phyloP scores from a whole-genome alignment of 1,140 invertebrate genomes.

The Cyrtorhinus lividipennis region DNA sequence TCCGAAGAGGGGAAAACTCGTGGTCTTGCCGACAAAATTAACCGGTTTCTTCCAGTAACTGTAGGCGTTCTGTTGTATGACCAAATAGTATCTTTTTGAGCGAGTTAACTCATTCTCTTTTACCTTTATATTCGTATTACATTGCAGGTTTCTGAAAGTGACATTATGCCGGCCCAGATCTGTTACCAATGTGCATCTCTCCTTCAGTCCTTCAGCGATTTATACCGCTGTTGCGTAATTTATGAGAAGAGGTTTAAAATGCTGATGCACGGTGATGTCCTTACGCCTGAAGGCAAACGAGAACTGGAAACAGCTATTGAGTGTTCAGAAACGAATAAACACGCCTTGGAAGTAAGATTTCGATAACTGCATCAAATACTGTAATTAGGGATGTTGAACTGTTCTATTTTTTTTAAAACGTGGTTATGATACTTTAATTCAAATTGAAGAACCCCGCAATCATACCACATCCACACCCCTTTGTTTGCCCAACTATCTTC shows the following conservation, averaged over 20 bases:
- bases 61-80: conserved; percentile 27
- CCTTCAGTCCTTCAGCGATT: conserved; percentile 45
- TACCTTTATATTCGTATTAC: neutral
- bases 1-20: conserved; percentile 37
- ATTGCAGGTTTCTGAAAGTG: conserved; percentile 37
- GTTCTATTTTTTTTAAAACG: too few species aligned
- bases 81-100: neutral
- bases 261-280: neutral
- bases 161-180: conserved; percentile 40
- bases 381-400: neutral
- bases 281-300: neutral
- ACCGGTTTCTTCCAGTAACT: conserved; percentile 40
- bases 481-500: too few species aligned
- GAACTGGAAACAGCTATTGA: too few species aligned
- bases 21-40: conserved; percentile 38
- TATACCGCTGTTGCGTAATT: conserved; percentile 38
- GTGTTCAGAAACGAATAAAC: too few species aligned
- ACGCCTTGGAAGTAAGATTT: too few species aligned
- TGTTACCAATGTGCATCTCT: conserved; percentile 48
- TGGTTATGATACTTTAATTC: too few species aligned
- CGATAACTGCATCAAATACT: neutral
- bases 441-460: too few species aligned
- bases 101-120: neutral
- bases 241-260: conserved; percentile 32
- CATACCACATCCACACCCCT: too few species aligned